Base-by-base conservation (phyloP, 2,113 vertebrate genomes). In the Montifringilla adamsi region DNA sequence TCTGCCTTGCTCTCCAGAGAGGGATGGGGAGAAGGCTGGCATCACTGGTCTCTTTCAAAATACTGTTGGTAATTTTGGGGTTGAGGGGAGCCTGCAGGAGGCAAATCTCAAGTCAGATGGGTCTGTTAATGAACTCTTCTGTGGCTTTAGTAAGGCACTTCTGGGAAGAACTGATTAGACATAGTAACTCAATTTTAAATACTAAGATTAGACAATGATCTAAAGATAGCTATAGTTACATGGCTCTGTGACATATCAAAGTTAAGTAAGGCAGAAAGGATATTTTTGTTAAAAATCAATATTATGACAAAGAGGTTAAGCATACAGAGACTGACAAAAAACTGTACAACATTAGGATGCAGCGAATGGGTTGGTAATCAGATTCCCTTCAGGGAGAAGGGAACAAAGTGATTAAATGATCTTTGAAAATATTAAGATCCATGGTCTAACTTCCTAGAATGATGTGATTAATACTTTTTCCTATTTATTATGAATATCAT, bases 261-360 rank as follows among this genome's bases (percentile, higher is more conserved):
- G 66, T 84, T 91, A 95, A 95, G 74, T 49, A 96, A 94, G n/a
- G 47, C 55, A 96, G 95, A 97, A 93, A 63, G 83, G 93, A 81
- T 81, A 87, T 89, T 96, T 96, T 95, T 96, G 91, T 89, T 90
- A 67, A 81, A 93, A 94, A 89, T 93, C 89, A 81, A 84, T 96
- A 90, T 93, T 94, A 87, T 90, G 91, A 94, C 86, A 91, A 87
- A 92, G 84, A 87, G 58, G 52, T 87, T 95, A 94, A 97, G 89
- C 64, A 53, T 59, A 87, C 78, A 84, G 53, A 92, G 77, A 47
- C 35, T 86, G 89, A 78, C 47, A 60, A 82, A 96, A 85, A 46
- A 21, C 86, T 87, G 84, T 49, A 41, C 35, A 72, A 58, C 53
- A n/a, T 66, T 41, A 60, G 41, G 56, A 83, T 66, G 53, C 47